Base-by-base conservation (phyloP, 1,140 invertebrate genomes). In the Orchestia grillus region DNA sequence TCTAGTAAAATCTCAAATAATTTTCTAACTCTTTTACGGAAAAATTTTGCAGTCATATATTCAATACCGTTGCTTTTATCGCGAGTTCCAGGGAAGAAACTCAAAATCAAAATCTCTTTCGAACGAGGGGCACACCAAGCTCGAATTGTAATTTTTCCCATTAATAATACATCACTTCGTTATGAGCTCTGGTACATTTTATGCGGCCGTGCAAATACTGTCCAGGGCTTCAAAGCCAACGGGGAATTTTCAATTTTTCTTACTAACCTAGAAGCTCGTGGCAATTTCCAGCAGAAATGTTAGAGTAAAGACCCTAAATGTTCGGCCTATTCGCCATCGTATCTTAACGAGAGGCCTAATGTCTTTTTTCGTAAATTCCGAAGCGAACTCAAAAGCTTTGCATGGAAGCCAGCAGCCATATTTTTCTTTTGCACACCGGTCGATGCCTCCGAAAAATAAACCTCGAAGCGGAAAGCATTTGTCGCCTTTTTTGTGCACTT, bases 331-430 rank as follows among this genome's bases (percentile, higher is more conserved):
- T 77, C 62, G 62, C 15, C 62, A 77, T 77, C 28, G 62, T 77
- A 77, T 77, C 62, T 77, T 77, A 77, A 77, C 62, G 62, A 77
- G 62, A 77, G 62, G 62, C 62, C 62, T 77, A 77, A 77, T 77
- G 62, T 77, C 62, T 36, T 77, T 77, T 77, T 77, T 77, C 3
- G 11, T 15, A 3, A 77, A 77, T 77, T 77, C 62, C 62, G 62
- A 23, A 77, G 62, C 62, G 62, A 77, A 77, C 62, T 77, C 15
- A 28, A 77, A 77, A 36, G 62, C 62, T 77, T 77, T 77, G 62
- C 62, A 77, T 77, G 28, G 62, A 77, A 77, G 62, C 62, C 62
- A 23, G 62, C 62, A 77, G 28, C 28, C 15, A 77, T 77, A 77
- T 77, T 77, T 77, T 77, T 77, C 62, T 36, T 77, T 77, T 36